Base-by-base conservation (phyloP, 2,113 vertebrate species). In the Symphodus melops region DNA sequence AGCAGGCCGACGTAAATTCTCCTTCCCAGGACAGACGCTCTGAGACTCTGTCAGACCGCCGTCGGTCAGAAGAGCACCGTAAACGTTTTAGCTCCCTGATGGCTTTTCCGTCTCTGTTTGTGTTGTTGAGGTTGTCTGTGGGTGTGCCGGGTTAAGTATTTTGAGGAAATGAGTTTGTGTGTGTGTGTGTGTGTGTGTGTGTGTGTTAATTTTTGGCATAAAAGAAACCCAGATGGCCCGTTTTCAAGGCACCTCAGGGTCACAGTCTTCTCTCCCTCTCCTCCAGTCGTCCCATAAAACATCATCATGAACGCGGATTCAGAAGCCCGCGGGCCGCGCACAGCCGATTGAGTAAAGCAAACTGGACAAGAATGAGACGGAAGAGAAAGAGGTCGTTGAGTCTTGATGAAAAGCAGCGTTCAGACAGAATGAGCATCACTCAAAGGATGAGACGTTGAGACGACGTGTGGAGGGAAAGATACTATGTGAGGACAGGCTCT, bases 61-160 rank as follows among this genome's bases (percentile, higher is more conserved):
- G n/a, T 44, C 17, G 59, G 69, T 79, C 14, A 39, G 59, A 56
- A 52, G 41, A 72, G 48, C 71, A 84, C 39, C 65, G 68, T 78
- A 81, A 87, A 86, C 77, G 78, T 80, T 49, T 57, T 11, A 16
- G 21, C 57, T 85, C 67, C 74, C 37, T 19, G 44, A 64, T 79
- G 68, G 53, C 49, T 87, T 75, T 37, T 56, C 67, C 73, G 54
- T 78, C 48, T 70, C 67, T 80, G 71, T 79, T 75, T 77, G 71
- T 79, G 63, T 57, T 72, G 39, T 61, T 54, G 53, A 57, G 64
- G 71, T 60, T n/a, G 52, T 57, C 61, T 60, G 69, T 72, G 36
- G 61, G 17, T 58, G 63, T 72, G 56, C 1, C 14, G 51, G 28
- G 8, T 41, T 56, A 77, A 82, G 72, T 73, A n/a, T 76, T 61